A percentile compares a stretch with the other conserved stretches of the same genome.
phyloP scores from a whole-genome alignment of 1,140 invertebrate genomes.

The Caligus rogercresseyi region DNA sequence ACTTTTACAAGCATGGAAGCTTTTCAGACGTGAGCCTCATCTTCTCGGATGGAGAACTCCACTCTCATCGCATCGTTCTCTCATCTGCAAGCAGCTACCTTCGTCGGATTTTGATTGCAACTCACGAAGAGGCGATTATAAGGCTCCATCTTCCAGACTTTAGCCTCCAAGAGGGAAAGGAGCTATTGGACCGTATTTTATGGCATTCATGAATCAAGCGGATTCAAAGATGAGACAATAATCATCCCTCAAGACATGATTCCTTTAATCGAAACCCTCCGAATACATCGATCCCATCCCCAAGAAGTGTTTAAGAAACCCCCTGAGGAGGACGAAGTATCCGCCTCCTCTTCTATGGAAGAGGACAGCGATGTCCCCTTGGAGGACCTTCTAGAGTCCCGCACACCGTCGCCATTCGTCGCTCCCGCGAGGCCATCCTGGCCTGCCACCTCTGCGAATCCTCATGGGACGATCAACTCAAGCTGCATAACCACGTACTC shows the following conservation, averaged over 20 bases:
- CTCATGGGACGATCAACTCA: not conserved
- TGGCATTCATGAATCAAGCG: too few species aligned
- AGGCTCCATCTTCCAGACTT: not conserved
- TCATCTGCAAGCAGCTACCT: not conserved
- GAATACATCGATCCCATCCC: not conserved
- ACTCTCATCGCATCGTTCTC: not conserved
- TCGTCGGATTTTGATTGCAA: not conserved
- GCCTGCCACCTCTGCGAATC: not conserved
- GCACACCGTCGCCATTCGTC: not conserved
- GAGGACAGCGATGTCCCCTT: not conserved
- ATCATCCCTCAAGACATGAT: not conserved
- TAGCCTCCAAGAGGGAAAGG: not conserved
- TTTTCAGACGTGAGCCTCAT: not conserved
- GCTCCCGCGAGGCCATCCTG: not conserved
- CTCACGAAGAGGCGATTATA: not conserved
- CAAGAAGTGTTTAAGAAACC: not conserved
- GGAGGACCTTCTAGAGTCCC: not conserved
- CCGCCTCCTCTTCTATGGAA: too few species aligned
- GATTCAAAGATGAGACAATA: too few species aligned
- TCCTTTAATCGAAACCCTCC: not conserved
- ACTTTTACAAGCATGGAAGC: too few species aligned
- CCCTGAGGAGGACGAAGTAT: not conserved
- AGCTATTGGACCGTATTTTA: not conserved
- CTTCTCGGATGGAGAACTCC: not conserved
- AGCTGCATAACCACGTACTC: not conserved